Evolutionary conservation across 1,140 invertebrate species (phyloP), one percentile per base, ranked within the genome.

Genomic region (Nebria ingens): DNA sequence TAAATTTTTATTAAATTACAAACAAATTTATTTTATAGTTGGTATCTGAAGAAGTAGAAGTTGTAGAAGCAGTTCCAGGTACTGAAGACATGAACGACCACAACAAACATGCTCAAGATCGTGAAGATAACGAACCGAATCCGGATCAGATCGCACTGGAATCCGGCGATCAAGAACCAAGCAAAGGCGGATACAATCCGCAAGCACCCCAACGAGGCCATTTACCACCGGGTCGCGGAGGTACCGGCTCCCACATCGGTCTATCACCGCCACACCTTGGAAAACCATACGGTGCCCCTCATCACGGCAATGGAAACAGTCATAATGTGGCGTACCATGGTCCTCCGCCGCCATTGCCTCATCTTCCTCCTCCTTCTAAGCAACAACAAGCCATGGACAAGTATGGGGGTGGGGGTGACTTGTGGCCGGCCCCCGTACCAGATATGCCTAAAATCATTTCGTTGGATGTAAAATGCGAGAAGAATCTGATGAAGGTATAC

Each of bases 381-480:
- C 68, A 70, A 13, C 68, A 76, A 55, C 72, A 76, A 49, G 71
- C 77, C 9, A 77, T 80, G 65, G 79, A 81, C 55, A 80, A 79
- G 59, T 72, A 78, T 19, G 79, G 76, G 52, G 69, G 65, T 0
- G 65, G 69, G 0, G 75, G 72, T 4, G 89, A 92, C 53, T 81
- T 85, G 1, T 93, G 89, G 90, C 85, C 89, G 2, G 80, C 81
- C 0, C 81, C 83, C 0, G 81, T 82, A 2, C 84, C 81, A 11
- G 91, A 93, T 59, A 91, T 91, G 87, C 89, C 92, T 0, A 91
- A 93, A 72, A 93, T 94, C 52, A 82, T 91, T 2, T 89, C 88
- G 2, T 72, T 95, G 0, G 91, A 96, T 64, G 92, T 95, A 0
- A 93, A 94, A 69, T 96, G 93, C 71, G 92, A 95, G 71, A 95